Evolutionary conservation across 2,888 invertebrate species (phyloP), one percentile per base, ranked within the genome.

Genomic region (Azorinus chamasolen): DNA sequence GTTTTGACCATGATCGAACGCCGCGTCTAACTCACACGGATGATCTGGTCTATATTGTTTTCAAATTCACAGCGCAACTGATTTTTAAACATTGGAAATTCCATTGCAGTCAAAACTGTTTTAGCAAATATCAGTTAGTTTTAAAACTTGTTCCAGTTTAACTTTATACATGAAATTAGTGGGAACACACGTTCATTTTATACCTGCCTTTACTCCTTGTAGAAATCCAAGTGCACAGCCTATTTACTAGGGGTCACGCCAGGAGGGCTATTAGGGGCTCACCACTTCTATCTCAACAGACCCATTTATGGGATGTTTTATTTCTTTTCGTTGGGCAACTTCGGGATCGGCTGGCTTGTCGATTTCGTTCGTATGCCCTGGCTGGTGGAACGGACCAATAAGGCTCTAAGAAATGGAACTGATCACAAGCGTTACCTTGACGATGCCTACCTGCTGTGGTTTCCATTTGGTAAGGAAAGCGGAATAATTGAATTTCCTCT

Each of bases 241-340:
- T 84, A 83, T 32, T 57, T 81, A 8, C 71, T 85, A 10, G 78
- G 73, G 12, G 39, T 84, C 12, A 75, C 84, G 5, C 83, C 83
- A 22, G 51, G 78, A 5, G 86, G 86, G n/a, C 27, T 86, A 18
- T 74, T 86, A 48, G 85, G 85, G 43, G 78, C 72, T 2, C 89
- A 89, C 55, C 87, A 89, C 39, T 87, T 88, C 58, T 88, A 89
- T 61, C 79, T 88, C n/a, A 65, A 71, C 48, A 68, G 81, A 46
- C 76, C 69, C 4, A 18, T 55, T 3, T 62, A 77, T 55, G 84
- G 83, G 12, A 22, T 83, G 6, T 24, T 84, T 6, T 86, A 86
- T 54, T 64, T 87, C 16, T 54, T 83, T 12, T 81, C 87, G 5
- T 65, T 81, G 18, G 87, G 87, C n/a, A 43, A 83, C 2, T 78